These are phyloP conservation scores for Mandrillus leucophaeus DNA, from an alignment of 2,113 vertebrate species.

Conservation along the genomic window DNA sequence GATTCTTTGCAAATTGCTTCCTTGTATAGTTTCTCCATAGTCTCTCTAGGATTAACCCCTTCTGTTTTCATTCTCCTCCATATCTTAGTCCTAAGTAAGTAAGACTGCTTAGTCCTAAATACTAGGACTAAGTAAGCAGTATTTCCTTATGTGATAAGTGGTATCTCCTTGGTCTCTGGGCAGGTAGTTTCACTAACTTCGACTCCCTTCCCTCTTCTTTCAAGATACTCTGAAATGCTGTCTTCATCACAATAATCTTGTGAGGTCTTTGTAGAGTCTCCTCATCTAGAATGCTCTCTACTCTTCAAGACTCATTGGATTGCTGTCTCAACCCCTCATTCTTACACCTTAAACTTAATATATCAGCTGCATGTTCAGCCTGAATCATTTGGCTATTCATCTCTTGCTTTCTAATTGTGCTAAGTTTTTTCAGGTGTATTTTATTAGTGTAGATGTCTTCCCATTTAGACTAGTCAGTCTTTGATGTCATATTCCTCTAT, in stretches of 20 bases:
- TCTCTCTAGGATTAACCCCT: neutral
- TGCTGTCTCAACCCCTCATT: neutral
- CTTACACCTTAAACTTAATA: neutral
- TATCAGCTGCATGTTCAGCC: neutral
- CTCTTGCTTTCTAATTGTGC: neutral
- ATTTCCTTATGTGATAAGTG: neutral
- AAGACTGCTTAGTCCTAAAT: too few relatives aligned
- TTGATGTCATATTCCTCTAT: neutral
- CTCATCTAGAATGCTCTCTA: neutral
- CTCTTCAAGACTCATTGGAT: neutral
- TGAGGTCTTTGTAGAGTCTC: neutral
- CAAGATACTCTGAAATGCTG: neutral
- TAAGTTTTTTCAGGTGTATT: neutral
- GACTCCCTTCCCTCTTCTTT: neutral
- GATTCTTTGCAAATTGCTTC: neutral
- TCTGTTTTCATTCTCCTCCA: neutral
- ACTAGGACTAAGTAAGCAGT: neutral
- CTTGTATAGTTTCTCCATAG: neutral
- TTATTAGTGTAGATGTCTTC: neutral
- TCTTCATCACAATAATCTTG: neutral
- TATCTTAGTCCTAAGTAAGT: neutral
- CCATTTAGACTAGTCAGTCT: neutral
- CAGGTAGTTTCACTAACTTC: neutral
- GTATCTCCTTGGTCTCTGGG: neutral
- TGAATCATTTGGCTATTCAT: neutral